A percentile compares a stretch with the other conserved stretches of the same genome.
These are phyloP conservation scores for Bagarius yarrelli DNA, from an alignment of 2,113 vertebrate species.

Conservation along the genomic window DNA sequence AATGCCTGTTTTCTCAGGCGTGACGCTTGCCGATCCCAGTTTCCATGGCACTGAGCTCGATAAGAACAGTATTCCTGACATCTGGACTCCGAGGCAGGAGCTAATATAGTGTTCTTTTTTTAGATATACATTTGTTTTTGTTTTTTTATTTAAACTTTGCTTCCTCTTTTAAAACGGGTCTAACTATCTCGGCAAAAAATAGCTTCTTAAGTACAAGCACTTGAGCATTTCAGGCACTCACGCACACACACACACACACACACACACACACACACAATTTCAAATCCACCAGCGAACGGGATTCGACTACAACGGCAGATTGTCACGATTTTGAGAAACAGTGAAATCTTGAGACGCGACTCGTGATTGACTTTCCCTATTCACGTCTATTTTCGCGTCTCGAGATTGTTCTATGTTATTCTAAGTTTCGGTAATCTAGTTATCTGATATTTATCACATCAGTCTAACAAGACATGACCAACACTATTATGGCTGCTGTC, in stretches of 20 bases:
- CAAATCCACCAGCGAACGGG: conserved; percentile 60
- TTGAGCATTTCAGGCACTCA: conserved; percentile 30
- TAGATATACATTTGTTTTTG: conserved; percentile 46
- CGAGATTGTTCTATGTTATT: neutral
- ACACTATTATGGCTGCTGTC: conserved; percentile 60
- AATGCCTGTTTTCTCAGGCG: conserved; percentile 43
- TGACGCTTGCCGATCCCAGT: conserved; percentile 42
- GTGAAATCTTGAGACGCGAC: conserved; percentile 62
- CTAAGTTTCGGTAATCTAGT: conserved; percentile 39
- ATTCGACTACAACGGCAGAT: conserved; percentile 59
- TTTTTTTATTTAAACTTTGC: conserved; percentile 16
- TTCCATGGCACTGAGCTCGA: conserved; percentile 51
- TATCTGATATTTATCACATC: conserved; percentile 58
- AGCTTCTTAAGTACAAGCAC: conserved; percentile 55
- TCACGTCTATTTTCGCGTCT: neutral
- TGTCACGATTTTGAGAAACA: conserved; percentile 61
- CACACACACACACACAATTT: neutral
- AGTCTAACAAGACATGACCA: conserved; percentile 61
- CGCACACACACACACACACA: conserved; percentile 18
- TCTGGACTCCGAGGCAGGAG: conserved; percentile 50
- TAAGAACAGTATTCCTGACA: conserved; percentile 43
- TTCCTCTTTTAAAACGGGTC: conserved; percentile 54
- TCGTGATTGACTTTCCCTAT: conserved; percentile 49
- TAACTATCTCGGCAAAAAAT: conserved; percentile 60
- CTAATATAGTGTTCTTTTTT: conserved; percentile 29